Conservation (phyloP, 2,113 vertebrate species). For the Conger conger region DNA sequence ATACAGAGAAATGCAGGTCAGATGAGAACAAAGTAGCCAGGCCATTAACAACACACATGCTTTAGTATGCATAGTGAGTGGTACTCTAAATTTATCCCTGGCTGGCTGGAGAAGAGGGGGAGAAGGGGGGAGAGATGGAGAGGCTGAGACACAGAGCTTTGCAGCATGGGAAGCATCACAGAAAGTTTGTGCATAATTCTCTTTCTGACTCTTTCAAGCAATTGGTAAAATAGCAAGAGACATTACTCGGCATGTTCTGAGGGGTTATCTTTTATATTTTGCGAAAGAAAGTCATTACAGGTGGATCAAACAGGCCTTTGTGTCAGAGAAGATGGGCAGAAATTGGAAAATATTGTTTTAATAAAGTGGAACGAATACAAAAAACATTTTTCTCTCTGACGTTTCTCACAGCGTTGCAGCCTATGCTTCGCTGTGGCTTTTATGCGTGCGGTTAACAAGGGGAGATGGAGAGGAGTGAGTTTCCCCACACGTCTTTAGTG, state of each 20-base stretch:
- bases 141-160: conserved; percentile 35
- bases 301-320: neutral
- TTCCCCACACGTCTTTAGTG: neutral
- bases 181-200: conserved; percentile 60
- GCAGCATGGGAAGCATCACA: conserved; percentile 51
- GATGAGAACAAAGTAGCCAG: conserved; percentile 52
- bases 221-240: conserved; percentile 68
- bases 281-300: neutral
- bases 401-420: neutral
- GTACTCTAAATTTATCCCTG: conserved; percentile 39
- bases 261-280: conserved; percentile 35
- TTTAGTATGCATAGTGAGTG: conserved; percentile 52
- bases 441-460: neutral
- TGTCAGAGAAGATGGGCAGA: neutral
- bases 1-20: conserved; percentile 49
- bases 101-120: conserved; percentile 26
- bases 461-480: neutral
- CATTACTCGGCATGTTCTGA: conserved; percentile 58
- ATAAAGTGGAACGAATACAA: neutral
- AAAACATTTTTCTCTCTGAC: neutral
- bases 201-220: conserved; percentile 48
- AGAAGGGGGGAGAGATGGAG: conserved; percentile 21
- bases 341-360: neutral
- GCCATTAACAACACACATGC: conserved; percentile 40
- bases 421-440: neutral